Percentiles rank a stretch among this genome's conserved stretches.
Evolutionary conservation across 2,797 vertebrate species (phyloP).

Genomic region (Liparis tanakae): DNA sequence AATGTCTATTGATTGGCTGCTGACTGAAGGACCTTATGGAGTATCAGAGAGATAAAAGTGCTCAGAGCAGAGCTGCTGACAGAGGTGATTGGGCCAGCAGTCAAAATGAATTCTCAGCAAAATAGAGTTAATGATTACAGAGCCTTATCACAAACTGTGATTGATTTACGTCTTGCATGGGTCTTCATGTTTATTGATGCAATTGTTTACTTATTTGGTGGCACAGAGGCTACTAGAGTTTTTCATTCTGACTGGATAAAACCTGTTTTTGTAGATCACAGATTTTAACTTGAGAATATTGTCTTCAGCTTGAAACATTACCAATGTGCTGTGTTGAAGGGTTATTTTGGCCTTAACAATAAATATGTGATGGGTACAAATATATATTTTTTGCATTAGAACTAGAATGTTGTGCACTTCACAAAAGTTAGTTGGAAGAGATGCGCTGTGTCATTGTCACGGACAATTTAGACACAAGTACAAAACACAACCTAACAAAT

Average conservation of each 20-base stretch:
- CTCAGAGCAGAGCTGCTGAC: conserved; percentile 76
- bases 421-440: conserved; percentile 2
- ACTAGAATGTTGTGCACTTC: neutral
- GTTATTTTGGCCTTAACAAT: neutral
- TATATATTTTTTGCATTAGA: neutral
- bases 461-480: neutral
- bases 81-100: conserved; percentile 67
- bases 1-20: conserved; percentile 67
- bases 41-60: conserved; percentile 72
- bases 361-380: neutral
- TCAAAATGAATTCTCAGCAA: conserved; percentile 84
- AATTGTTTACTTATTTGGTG: conserved; percentile 92
- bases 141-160: conserved; percentile 86
- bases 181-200: conserved; percentile 90
- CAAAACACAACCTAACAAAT: neutral
- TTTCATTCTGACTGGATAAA: conserved; percentile 46
- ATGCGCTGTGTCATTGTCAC: neutral
- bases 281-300: neutral
- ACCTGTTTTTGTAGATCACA: conserved; percentile 11
- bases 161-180: conserved; percentile 87
- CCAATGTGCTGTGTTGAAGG: neutral
- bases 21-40: conserved; percentile 51
- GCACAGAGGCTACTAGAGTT: conserved; percentile 71
- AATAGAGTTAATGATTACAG: conserved; percentile 86
- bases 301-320: neutral